A percentile compares a stretch with the other conserved stretches of the same genome.
Conservation (phyloP, 2,113 vertebrate genomes). For the Accipiter virgatus region DNA sequence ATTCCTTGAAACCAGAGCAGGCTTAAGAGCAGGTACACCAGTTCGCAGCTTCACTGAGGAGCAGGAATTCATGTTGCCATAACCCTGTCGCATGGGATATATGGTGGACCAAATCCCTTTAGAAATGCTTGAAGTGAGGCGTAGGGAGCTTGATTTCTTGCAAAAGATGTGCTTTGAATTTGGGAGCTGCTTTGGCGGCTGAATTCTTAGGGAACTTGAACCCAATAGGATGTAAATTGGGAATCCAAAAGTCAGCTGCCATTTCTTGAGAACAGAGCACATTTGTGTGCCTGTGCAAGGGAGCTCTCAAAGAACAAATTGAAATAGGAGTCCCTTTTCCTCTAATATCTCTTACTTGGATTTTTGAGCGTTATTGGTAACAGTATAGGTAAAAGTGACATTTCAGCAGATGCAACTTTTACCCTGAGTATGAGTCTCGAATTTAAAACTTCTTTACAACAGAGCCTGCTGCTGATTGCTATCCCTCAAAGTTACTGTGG, state of each 20-base stretch:
- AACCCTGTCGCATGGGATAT: neutral
- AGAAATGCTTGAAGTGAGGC: neutral
- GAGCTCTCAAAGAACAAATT: neutral
- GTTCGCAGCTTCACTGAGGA: neutral
- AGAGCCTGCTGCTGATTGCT: neutral
- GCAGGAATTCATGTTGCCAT: neutral
- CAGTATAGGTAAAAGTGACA: neutral
- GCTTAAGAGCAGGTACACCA: neutral
- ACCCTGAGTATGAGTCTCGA: neutral
- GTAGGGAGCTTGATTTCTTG: neutral
- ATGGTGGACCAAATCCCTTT: neutral
- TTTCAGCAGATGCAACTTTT: neutral
- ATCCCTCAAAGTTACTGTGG: neutral
- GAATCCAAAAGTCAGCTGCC: neutral
- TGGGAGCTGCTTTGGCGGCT: neutral
- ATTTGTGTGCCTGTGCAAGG: neutral
- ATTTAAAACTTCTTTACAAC: neutral
- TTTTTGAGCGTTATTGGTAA: neutral
- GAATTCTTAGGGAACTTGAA: neutral
- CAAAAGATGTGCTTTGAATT: neutral
- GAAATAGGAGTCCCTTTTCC: neutral
- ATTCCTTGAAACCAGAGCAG: neutral
- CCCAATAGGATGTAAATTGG: neutral
- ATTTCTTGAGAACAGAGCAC: neutral
- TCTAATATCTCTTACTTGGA: neutral